Conservation (phyloP, 2,113 vertebrate species). For the Zosterops pallidus region DNA sequence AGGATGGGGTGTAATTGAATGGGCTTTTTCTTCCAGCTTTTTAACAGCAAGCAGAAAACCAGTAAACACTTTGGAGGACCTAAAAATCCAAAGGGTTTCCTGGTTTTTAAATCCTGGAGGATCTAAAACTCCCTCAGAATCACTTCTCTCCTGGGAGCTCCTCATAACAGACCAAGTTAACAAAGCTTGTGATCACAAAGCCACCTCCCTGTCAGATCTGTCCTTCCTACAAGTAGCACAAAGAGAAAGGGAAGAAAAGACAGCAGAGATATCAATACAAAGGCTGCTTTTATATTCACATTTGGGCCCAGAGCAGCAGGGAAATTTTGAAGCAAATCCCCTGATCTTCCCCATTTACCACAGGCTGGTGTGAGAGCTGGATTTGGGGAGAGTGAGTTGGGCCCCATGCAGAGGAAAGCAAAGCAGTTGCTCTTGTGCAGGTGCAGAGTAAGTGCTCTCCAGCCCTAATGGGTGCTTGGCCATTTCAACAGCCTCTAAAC, state of each 20-base stretch:
- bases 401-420: not conserved
- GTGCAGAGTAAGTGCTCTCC: conserved; percentile 28
- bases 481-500: not conserved
- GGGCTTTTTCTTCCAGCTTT: not conserved
- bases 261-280: not conserved
- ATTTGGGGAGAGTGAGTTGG: not conserved
- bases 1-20: not conserved
- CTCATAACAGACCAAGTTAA: not conserved
- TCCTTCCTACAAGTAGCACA: not conserved
- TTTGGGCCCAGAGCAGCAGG: conserved; percentile 37
- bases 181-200: not conserved
- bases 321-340: conserved; percentile 45
- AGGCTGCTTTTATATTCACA: not conserved
- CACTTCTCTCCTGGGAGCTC: not conserved
- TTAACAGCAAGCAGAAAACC: not conserved
- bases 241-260: not conserved
- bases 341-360: not conserved
- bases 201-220: not conserved
- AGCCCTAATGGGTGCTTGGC: not conserved
- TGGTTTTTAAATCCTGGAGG: not conserved
- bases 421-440: conserved; percentile 16
- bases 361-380: not conserved
- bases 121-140: not conserved
- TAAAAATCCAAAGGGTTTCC: not conserved
- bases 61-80: not conserved